Conservation (phyloP, 2,113 vertebrate genomes). For the Dunckerocampus dactyliophorus region DNA sequence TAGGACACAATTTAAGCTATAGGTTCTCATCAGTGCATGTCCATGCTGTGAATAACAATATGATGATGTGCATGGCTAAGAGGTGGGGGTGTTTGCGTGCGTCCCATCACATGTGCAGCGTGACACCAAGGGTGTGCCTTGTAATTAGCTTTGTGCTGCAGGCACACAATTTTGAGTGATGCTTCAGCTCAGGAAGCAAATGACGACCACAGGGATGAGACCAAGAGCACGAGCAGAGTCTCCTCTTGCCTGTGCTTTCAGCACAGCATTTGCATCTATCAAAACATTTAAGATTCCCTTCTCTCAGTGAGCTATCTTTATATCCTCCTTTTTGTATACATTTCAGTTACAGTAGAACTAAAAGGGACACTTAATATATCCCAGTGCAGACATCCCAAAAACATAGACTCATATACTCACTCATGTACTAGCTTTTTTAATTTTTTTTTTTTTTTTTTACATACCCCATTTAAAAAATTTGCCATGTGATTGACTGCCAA, state of each 20-base stretch:
- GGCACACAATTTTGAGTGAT: slow-evolving; percentile 38
- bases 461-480: too few relatives aligned
- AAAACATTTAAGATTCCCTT: too few relatives aligned
- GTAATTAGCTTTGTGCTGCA: slow-evolving; percentile 56
- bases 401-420: too few relatives aligned
- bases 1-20: background rate
- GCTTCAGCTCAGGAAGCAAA: slow-evolving; percentile 58
- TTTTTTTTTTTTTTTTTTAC: too few relatives aligned
- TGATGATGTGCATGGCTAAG: background rate
- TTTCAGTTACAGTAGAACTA: too few relatives aligned
- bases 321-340: too few relatives aligned
- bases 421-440: too few relatives aligned
- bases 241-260: slow-evolving; percentile 5
- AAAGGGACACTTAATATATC: too few relatives aligned
- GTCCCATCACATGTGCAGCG: slow-evolving; percentile 15
- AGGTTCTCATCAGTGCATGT: slow-evolving; percentile 14
- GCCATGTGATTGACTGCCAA: too few relatives aligned
- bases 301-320: too few relatives aligned
- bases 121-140: slow-evolving; percentile 54
- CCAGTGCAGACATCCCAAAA: too few relatives aligned
- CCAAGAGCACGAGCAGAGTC: slow-evolving; percentile 4
- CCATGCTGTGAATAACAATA: slow-evolving; percentile 26
- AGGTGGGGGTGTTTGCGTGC: slow-evolving; percentile 14
- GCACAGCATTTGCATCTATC: too few relatives aligned
- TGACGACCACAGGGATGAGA: slow-evolving; percentile 31